phyloP scores from a whole-genome alignment of 1,140 invertebrate species.

The Drosophila chauvacae region DNA sequence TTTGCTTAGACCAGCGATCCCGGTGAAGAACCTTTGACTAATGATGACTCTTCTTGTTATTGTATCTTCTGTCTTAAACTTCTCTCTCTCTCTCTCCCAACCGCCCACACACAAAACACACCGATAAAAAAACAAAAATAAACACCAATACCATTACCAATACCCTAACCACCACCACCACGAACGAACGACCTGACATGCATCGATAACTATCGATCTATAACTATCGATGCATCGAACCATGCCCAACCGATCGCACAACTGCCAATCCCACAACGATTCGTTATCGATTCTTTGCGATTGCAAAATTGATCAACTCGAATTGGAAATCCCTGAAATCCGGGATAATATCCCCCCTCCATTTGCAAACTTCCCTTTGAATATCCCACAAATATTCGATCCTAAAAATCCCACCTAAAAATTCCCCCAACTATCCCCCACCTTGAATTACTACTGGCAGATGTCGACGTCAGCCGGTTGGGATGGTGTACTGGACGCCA shows the following conservation, averaged over 20 bases:
- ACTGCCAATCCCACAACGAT: conserved; percentile 46
- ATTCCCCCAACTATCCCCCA: neutral
- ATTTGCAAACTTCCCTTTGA: conserved; percentile 1
- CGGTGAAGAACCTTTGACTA: conserved; percentile 75
- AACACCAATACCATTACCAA: neutral
- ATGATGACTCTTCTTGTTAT: conserved; percentile 83
- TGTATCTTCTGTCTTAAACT: conserved; percentile 83
- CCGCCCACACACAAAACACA: conserved; percentile 65
- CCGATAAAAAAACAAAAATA: neutral
- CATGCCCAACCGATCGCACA: conserved; percentile 67
- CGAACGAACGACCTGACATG: conserved; percentile 46
- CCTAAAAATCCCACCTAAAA: conserved; percentile 17
- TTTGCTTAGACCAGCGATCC: conserved; percentile 76
- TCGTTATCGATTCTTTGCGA: conserved; percentile 3
- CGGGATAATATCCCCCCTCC: neutral
- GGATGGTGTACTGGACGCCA: conserved; percentile 97
- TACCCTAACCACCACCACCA: conserved; percentile 5
- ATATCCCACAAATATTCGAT: conserved; percentile 9
- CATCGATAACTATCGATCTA: conserved; percentile 46
- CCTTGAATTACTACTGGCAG: conserved; percentile 85
- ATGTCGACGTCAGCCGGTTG: conserved; percentile 99
- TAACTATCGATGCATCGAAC: conserved; percentile 42
- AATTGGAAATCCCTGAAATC: neutral
- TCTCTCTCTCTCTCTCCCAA: conserved; percentile 79
- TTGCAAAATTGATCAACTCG: conserved; percentile 1